These are phyloP conservation scores for Asarcornis scutulata DNA, from an alignment of 2,113 vertebrate species.

Conservation along the genomic window DNA sequence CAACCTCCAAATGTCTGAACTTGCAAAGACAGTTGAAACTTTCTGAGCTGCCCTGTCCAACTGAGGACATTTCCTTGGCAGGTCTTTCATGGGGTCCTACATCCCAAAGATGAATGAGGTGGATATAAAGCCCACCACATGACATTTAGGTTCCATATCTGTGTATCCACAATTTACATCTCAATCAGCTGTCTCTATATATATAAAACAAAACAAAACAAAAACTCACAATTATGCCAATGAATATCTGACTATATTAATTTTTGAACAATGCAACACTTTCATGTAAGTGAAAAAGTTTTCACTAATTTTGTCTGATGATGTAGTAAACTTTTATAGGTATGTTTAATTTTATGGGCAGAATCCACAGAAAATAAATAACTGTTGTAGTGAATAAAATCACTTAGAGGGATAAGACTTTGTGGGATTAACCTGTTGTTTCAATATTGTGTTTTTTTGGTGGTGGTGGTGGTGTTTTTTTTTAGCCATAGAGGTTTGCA, in stretches of 20 bases:
- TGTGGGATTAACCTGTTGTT: not conserved
- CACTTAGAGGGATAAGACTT: not conserved
- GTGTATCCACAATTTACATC: not conserved
- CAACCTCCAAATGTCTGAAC: not conserved
- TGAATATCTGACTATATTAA: not conserved
- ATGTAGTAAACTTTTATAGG: not conserved
- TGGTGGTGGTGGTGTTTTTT: not conserved
- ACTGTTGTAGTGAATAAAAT: not conserved
- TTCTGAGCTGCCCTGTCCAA: rapidly evolving
- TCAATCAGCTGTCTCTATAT: not conserved
- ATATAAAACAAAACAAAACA: too few species aligned
- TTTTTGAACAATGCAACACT: not conserved
- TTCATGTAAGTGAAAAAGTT: not conserved
- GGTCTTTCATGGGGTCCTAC: not conserved
- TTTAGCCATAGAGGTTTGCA: not conserved
- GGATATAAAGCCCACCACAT: not conserved
- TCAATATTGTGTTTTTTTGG: not conserved
- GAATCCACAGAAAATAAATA: not conserved
- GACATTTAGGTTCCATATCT: not conserved
- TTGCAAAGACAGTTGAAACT: not conserved
- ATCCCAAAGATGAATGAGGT: not conserved
- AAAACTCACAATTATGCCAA: not conserved
- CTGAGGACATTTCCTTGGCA: not conserved
- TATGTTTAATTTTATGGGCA: not conserved
- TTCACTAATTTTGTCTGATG: not conserved